Base-by-base conservation (phyloP, 2,888 invertebrate species). In the Drosophila paramelanica region DNA sequence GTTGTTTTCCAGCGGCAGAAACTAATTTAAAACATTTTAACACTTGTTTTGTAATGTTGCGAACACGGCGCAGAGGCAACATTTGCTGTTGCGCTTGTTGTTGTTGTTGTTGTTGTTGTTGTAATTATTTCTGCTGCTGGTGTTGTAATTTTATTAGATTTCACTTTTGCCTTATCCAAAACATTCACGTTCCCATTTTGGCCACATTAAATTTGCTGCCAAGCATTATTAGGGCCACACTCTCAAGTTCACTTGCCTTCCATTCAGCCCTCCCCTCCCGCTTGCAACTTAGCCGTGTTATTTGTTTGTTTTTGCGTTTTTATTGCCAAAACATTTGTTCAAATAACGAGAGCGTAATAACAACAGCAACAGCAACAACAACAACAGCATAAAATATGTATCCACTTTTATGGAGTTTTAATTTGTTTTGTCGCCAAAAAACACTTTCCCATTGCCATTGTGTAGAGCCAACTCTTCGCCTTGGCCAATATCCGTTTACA, bases 21-120 rank as follows among this genome's bases (percentile, higher is more conserved):
- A 88, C 87, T 87, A 88, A 87, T 86, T 88, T 83, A 66, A 87
- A 88, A 88, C 81, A 88, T 88, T 87, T 88, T 80, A 85, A 82
- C 85, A 85, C 88, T 82, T 87, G 87, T 81, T 81, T 81, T 71
- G 64, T 43, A 69, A 74, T 68, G 49, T 56, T 59, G 60, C 43
- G 49, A 39, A 23, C 50, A 51, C 33, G 7, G 36, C 27, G 27
- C 43, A 7, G 2, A 27, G 45, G 50, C 52, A 57, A 64, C 43
- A 13, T 46, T 20, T 47, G 45, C 41, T 55, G 47, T 20, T 67
- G 38, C 14, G 39, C 62, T n/a, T 60, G 46, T 45, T 67, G n/a
- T 31, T 56, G 41, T 31, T 59, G 14, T 10, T 45, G 39, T 39
- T 50, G 47, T 31, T 64, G 42, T 33, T 51, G 60, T 20, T 62